Evolutionary conservation across 2,888 invertebrate species (phyloP).

Genomic region (Leptinotarsa juncta): DNA sequence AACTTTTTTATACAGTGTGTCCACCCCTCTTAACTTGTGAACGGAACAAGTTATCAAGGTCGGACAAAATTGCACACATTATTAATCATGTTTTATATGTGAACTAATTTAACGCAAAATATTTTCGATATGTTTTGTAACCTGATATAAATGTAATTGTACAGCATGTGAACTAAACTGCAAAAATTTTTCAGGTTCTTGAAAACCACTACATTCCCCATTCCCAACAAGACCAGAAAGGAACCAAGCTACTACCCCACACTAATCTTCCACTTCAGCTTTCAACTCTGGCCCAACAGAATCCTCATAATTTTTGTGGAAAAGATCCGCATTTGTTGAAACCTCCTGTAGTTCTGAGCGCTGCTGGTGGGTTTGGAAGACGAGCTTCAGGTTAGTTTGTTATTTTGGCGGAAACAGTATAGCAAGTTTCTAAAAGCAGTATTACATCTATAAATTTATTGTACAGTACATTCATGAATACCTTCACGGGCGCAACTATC

Average conservation of each 20-base stretch:
- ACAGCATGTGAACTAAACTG: not conserved
- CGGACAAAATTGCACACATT: too few relatives aligned
- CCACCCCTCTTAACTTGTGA: too few relatives aligned
- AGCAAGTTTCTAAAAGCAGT: too few relatives aligned
- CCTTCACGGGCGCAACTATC: too few relatives aligned
- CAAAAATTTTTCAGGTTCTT: slow-evolving; percentile 59
- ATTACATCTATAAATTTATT: too few relatives aligned
- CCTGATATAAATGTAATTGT: too few relatives aligned
- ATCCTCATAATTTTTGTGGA: slow-evolving; percentile 86
- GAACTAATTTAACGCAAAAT: too few relatives aligned
- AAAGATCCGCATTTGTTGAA: slow-evolving; percentile 94
- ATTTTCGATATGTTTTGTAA: too few relatives aligned
- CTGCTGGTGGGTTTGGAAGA: slow-evolving; percentile 85
- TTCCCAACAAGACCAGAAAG: slow-evolving; percentile 59
- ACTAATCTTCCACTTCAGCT: slow-evolving; percentile 88
- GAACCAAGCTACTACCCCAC: slow-evolving; percentile 73
- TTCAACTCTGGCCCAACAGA: slow-evolving; percentile 85
- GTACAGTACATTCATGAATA: too few relatives aligned
- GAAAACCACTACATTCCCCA: slow-evolving; percentile 68
- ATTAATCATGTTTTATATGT: too few relatives aligned
- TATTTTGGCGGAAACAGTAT: not conserved
- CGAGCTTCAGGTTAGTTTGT: slow-evolving; percentile 76
- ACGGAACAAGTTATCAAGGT: too few relatives aligned
- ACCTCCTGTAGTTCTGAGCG: slow-evolving; percentile 91
- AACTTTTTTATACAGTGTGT: too few relatives aligned